These are phyloP conservation scores for Dicrostonyx torquatus DNA, from an alignment of 2,797 vertebrate species.

Conservation along the genomic window DNA sequence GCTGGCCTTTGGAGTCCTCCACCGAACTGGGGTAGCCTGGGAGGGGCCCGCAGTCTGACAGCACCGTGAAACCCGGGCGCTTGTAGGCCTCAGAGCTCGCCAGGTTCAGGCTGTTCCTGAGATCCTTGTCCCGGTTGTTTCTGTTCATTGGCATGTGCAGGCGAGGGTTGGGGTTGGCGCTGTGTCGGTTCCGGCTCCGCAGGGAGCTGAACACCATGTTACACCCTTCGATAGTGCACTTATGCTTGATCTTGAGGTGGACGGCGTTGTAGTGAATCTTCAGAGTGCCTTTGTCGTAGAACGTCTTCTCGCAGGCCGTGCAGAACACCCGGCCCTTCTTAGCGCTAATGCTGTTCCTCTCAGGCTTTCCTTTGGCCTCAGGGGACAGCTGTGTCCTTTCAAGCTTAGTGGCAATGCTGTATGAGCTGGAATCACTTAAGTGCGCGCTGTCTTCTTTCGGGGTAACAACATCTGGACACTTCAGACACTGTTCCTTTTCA, in stretches of 20 bases:
- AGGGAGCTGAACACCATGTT: constrained; percentile 99
- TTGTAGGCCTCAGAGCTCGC: constrained; percentile 88
- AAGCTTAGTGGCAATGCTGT: constrained; percentile 89
- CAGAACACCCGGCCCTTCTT: constrained; percentile 98
- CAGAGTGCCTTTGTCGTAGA: constrained; percentile 98
- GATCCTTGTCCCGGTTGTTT: constrained; percentile 97
- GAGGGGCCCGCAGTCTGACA: constrained; percentile 88
- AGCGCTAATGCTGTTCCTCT: constrained; percentile 87
- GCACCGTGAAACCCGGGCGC: constrained; percentile 85
- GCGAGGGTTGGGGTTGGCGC: constrained; percentile 97
- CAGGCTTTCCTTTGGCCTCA: constrained; percentile 90
- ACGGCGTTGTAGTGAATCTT: constrained; percentile 99
- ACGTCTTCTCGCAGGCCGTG: constrained; percentile 98
- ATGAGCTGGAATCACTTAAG: constrained; percentile 87
- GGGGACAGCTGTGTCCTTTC: constrained; percentile 92
- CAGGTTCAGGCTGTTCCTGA: constrained; percentile 88
- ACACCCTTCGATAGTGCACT: constrained; percentile 97
- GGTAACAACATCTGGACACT: constrained; percentile 86
- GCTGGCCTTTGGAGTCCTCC: constrained; percentile 90
- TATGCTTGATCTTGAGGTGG: constrained; percentile 99
- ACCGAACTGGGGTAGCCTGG: constrained; percentile 89
- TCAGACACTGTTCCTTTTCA: constrained; percentile 87
- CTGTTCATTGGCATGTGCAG: constrained; percentile 99
- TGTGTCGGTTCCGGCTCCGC: constrained; percentile 97
- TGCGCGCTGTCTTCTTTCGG: constrained; percentile 90